Evolutionary conservation across 2,113 vertebrate species (phyloP).

Genomic region (Argyrosomus japonicus): DNA sequence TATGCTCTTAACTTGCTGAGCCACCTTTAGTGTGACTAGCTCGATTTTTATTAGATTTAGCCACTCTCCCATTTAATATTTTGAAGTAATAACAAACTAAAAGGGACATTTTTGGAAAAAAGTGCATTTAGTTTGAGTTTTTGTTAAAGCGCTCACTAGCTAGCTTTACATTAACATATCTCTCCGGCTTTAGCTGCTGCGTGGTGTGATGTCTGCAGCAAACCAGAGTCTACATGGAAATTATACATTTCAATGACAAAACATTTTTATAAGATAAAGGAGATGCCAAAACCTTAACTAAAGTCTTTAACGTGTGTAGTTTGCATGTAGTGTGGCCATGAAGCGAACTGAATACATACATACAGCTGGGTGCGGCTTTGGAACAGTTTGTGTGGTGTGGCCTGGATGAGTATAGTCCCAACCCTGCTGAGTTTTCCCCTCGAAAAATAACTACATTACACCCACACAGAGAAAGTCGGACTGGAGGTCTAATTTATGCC

Average conservation of each 20-base stretch:
- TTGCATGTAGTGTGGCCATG: constrained; percentile 1
- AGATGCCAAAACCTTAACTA: neutral
- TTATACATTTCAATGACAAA: neutral
- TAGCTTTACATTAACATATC: neutral
- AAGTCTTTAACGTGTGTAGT: neutral
- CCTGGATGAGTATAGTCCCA: neutral
- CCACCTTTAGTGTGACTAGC: neutral
- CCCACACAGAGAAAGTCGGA: neutral
- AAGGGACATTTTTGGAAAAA: neutral
- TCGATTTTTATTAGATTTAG: neutral
- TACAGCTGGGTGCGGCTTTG: constrained; percentile 20
- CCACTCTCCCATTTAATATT: neutral
- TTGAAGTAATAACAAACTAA: neutral
- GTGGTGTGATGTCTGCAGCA: neutral
- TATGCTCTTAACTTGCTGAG: neutral
- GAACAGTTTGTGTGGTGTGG: constrained; percentile 6
- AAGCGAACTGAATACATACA: neutral
- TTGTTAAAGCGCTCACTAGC: neutral
- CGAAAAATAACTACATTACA: neutral
- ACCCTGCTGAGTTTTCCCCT: neutral
- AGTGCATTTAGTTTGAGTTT: neutral
- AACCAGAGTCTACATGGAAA: neutral
- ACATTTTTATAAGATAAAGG: too few relatives aligned
- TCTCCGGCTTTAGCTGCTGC: neutral
- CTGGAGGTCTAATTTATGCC: constrained; percentile 20